A percentile compares a stretch with the other conserved stretches of the same genome.
phyloP scores from a whole-genome alignment of 2,113 vertebrate species.

The Aegotheles bennettii region DNA sequence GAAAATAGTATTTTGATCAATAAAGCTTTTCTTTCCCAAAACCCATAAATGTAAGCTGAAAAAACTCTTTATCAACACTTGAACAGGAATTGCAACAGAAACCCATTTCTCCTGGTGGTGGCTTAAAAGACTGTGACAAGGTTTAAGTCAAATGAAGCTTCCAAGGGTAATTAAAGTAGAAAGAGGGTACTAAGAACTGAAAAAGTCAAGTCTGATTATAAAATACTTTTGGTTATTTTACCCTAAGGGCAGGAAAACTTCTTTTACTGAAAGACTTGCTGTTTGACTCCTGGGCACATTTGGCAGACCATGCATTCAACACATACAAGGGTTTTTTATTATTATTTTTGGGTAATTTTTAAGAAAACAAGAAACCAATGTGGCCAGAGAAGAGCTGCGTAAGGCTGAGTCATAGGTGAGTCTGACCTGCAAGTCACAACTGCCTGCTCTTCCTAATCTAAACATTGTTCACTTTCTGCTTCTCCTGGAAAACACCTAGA shows the following conservation, averaged over 20 bases:
- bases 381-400: background rate
- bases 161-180: background rate
- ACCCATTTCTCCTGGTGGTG: background rate
- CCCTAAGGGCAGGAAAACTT: background rate
- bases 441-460: background rate
- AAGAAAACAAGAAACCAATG: background rate
- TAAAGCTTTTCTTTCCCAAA: background rate
- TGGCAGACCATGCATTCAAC: background rate
- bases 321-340: background rate
- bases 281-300: background rate
- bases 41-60: background rate
- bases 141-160: background rate
- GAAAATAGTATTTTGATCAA: fast-evolving
- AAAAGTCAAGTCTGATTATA: background rate
- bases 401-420: background rate
- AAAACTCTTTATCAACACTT: background rate
- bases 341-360: background rate
- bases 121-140: background rate
- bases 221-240: background rate
- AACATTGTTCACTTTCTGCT: background rate
- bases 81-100: background rate
- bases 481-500: background rate
- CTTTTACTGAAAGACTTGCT: background rate
- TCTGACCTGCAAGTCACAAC: background rate
- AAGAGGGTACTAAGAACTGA: background rate